Evolutionary conservation across 2,113 vertebrate species (phyloP), one percentile per base, ranked within the genome.

Genomic region (Oncorhynchus keta): DNA sequence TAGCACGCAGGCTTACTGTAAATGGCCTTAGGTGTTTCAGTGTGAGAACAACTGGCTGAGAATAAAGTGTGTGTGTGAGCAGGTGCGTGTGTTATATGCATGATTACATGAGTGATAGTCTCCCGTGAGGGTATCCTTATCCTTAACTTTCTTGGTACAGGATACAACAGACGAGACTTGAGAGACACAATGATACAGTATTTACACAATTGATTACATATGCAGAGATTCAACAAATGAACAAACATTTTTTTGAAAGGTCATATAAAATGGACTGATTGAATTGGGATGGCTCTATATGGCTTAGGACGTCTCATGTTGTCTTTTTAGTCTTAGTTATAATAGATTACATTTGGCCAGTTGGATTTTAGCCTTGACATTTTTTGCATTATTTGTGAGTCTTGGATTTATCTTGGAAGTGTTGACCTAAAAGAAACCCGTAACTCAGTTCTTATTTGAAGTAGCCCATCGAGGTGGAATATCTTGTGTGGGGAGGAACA

Each of bases 391-490:
- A 20, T 39, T 35, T 68, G 30, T 68, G 67, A 35, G 32, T 6
- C 16, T 16, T 57, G 55, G 55, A 62, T 62, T 62, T 22, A 62
- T 62, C n/a, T 22, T 55, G 12, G 12, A 18, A 55, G 51, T 62
- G 59, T 7, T n/a, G 18, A n/a, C 16, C 18, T 62, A 3, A 62
- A 22, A 18, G 51, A 55, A 55, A 55, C 18, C 9, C 4, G 51
- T 18, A 18, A 55, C 51, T 16, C 4, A 51, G 16, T 51, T 3
- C 1, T 51, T 51, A 51, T 14, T 51, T 3, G 3, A 51, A 1
- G 49, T 39, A 39, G 6, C 59, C 59, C 59, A 22, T 70, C 69
- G 75, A 84, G 83, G 70, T 73, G 77, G 80, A 69, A 28, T 67
- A 32, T 80, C 79, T 77, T 75, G 64, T 20, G 30, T 9, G 3